Evolutionary conservation across 2,113 vertebrate species (phyloP), one percentile per base, ranked within the genome.

Genomic region (Syrmaticus mikado): DNA sequence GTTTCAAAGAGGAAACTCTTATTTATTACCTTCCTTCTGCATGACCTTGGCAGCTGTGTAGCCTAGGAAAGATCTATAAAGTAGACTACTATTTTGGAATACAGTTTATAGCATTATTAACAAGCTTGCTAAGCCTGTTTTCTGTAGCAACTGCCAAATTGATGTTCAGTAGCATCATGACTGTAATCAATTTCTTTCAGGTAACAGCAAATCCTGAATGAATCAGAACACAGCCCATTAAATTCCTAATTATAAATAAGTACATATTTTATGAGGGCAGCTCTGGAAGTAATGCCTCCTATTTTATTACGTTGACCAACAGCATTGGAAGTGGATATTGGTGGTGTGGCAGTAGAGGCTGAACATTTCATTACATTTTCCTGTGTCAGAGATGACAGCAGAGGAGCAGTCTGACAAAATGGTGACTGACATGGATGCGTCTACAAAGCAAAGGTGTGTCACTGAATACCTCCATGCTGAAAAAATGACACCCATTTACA

Each of bases 121-220:
- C 34, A 58, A 76, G 22, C 82, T 81, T 62, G 28, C 36, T 95
- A 75, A 45, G 27, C 41, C 70, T 95, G 78, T 90, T 96, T 96
- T 95, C 71, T 86, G n/a, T 70, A 79, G 53, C 70, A 76, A 85
- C 87, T 95, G 85, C 91, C 87, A 95, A 97, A 96, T 87, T 4
- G 4, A 92, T 95, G 92, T 85, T 41, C 70, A 82, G 58, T 67
- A 46, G 48, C 93, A 18, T 94, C 94, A 96, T 85, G 92, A 95
- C 92, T 90, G 68, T 89, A 97, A 94, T 72, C 76, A 90, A 93
- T 97, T 96, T 94, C 86, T 93, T 94, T 90, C 41, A 72, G 81
- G 79, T 97, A 97, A 95, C 92, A 96, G 95, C 77, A 93, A 97
- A 97, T 95, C 76, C 87, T 96, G 94, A 97, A 66, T 96, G 79